These are phyloP conservation scores for Seriola rivoliana DNA, from an alignment of 2,113 vertebrate species.

Conservation along the genomic window DNA sequence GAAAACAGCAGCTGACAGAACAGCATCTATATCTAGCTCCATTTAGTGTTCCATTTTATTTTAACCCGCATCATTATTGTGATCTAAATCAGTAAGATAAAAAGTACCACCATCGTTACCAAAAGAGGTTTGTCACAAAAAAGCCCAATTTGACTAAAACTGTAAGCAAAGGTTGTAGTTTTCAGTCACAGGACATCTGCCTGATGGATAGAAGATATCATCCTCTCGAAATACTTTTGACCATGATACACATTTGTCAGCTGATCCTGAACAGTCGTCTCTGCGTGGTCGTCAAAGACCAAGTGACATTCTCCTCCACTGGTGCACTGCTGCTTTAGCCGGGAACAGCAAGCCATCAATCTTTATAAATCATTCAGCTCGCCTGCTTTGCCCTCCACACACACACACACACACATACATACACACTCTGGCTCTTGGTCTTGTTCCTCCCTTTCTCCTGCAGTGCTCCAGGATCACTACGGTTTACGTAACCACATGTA, in stretches of 20 bases:
- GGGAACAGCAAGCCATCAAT: conserved; percentile 64
- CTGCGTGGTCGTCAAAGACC: conserved; percentile 37
- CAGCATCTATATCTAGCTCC: not conserved
- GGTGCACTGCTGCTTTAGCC: conserved; percentile 52
- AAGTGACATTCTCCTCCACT: conserved; percentile 49
- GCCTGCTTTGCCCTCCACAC: conserved; percentile 53
- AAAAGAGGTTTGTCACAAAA: too few relatives aligned
- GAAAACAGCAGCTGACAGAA: not conserved
- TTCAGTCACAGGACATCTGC: not conserved
- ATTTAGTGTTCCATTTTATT: too few relatives aligned
- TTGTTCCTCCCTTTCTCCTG: conserved; percentile 19
- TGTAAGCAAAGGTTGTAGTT: not conserved
- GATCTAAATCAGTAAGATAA: too few relatives aligned
- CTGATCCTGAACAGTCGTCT: not conserved
- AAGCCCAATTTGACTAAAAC: too few relatives aligned
- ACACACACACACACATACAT: conserved; percentile 21
- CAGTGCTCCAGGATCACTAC: conserved; percentile 33
- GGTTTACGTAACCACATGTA: conserved; percentile 39
- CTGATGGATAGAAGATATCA: too few relatives aligned
- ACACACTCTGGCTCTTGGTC: conserved; percentile 18
- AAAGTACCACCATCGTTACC: too few relatives aligned
- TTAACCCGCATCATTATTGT: too few relatives aligned
- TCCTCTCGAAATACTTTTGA: too few relatives aligned
- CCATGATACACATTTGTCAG: too few relatives aligned
- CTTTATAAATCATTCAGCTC: conserved; percentile 78